These are phyloP conservation scores for Tetrao urogallus DNA, from an alignment of 2,113 vertebrate genomes.

Conservation along the genomic window DNA sequence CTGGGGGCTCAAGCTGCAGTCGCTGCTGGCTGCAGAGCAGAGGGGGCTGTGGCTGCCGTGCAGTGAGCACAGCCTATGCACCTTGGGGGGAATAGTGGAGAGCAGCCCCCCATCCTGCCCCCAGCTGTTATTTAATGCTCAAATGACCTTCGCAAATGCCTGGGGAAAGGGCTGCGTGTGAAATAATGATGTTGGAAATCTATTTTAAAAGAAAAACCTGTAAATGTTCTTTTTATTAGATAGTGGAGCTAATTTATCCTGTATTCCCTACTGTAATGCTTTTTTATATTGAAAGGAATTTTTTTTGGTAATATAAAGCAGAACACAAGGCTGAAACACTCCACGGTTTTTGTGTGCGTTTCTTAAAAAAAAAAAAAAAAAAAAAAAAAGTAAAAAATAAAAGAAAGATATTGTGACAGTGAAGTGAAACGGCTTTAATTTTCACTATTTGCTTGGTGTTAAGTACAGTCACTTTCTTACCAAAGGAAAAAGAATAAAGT, in stretches of 20 bases:
- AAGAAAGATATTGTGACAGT: constrained; percentile 76
- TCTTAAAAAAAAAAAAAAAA: constrained; percentile 74
- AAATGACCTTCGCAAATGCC: constrained; percentile 41
- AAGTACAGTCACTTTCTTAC: constrained; percentile 59
- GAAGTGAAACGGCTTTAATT: constrained; percentile 71
- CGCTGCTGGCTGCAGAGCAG: background rate
- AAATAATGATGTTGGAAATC: constrained; percentile 65
- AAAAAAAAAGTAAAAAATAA: constrained; percentile 41
- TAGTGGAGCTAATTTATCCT: constrained; percentile 80
- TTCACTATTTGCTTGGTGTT: constrained; percentile 45
- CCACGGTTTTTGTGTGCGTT: constrained; percentile 77
- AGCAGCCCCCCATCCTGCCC: background rate
- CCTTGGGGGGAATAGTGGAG: background rate
- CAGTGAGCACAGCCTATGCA: background rate
- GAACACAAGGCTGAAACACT: constrained; percentile 68
- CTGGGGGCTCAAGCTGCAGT: background rate
- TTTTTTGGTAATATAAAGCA: constrained; percentile 78
- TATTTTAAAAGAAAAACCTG: constrained; percentile 74
- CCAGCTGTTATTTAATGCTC: constrained; percentile 27
- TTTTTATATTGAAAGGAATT: constrained; percentile 77
- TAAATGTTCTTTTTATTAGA: constrained; percentile 73
- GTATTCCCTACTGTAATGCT: constrained; percentile 70
- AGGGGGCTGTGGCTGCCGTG: background rate
- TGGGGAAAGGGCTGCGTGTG: constrained; percentile 52
- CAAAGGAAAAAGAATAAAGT: constrained; percentile 31